Evolutionary conservation across 2,113 vertebrate species (phyloP).

Genomic region (Calypte anna): DNA sequence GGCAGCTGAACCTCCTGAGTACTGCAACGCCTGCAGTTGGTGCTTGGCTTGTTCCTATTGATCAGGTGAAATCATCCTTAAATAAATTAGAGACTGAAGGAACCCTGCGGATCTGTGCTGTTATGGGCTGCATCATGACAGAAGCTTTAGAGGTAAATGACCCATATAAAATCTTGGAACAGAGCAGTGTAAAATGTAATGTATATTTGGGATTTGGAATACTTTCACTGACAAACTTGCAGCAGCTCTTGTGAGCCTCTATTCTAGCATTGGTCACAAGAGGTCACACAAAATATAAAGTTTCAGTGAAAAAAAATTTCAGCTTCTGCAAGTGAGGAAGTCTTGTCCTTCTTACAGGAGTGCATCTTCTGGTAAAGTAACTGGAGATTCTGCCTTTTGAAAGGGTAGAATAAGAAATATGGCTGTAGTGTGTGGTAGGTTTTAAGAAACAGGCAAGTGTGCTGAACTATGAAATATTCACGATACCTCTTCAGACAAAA

Average conservation of each 20-base stretch:
- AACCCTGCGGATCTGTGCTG: slow-evolving; percentile 91
- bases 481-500: not conserved
- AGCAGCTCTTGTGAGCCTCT: not conserved
- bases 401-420: not conserved
- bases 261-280: not conserved
- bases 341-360: not conserved
- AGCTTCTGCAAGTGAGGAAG: not conserved
- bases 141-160: slow-evolving; percentile 91
- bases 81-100: slow-evolving; percentile 93
- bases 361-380: not conserved
- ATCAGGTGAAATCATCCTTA: slow-evolving; percentile 94
- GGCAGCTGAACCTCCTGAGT: slow-evolving; percentile 95
- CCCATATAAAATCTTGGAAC: not conserved
- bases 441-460: not conserved
- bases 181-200: not conserved
- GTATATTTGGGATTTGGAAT: not conserved
- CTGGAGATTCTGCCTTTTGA: not conserved
- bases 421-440: not conserved
- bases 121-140: slow-evolving; percentile 99
- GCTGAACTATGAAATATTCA: not conserved
- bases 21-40: slow-evolving; percentile 96
- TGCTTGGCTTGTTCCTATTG: slow-evolving; percentile 96
- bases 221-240: accelerated
- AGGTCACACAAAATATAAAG: not conserved
- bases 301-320: not conserved